phyloP scores from a whole-genome alignment of 1,140 invertebrate genomes.

The Eueides isabella region DNA sequence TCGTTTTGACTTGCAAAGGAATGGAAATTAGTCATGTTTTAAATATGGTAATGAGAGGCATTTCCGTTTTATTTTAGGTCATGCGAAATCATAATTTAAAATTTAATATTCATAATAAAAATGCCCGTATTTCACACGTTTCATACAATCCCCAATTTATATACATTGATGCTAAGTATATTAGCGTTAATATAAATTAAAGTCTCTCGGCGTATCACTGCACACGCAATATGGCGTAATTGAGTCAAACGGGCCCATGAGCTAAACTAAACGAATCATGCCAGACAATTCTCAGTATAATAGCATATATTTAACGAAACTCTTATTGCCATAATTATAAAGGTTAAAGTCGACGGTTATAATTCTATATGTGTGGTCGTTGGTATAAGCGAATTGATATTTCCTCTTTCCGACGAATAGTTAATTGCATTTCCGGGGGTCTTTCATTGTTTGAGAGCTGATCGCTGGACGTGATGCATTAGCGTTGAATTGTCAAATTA shows the following conservation, averaged over 20 bases:
- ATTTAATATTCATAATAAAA: too few species aligned
- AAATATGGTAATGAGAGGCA: constrained; percentile 12
- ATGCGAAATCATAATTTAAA: neutral
- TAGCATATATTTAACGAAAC: constrained; percentile 32
- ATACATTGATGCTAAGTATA: constrained; percentile 18
- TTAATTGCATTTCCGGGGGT: constrained; percentile 78
- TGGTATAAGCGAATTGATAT: constrained; percentile 73
- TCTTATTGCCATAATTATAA: constrained; percentile 33
- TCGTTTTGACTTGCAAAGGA: constrained; percentile 22
- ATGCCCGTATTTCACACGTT: neutral
- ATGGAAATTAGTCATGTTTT: constrained; percentile 20
- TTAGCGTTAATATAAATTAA: constrained; percentile 32
- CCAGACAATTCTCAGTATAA: constrained; percentile 47
- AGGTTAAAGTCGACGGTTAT: constrained; percentile 20
- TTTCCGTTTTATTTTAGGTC: constrained; percentile 17
- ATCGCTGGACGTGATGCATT: constrained; percentile 66
- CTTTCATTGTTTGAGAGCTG: constrained; percentile 72
- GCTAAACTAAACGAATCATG: constrained; percentile 56
- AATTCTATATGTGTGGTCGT: constrained; percentile 34
- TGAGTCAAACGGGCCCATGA: constrained; percentile 57
- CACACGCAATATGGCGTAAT: constrained; percentile 55
- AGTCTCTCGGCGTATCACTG: constrained; percentile 46
- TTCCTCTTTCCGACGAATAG: constrained; percentile 77
- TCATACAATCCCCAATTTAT: neutral
- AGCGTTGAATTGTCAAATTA: constrained; percentile 54